Percentiles rank a stretch among this genome's conserved stretches.
These are phyloP conservation scores for Pyxicephalus adspersus DNA, from an alignment of 2,113 vertebrate genomes.

Conservation along the genomic window DNA sequence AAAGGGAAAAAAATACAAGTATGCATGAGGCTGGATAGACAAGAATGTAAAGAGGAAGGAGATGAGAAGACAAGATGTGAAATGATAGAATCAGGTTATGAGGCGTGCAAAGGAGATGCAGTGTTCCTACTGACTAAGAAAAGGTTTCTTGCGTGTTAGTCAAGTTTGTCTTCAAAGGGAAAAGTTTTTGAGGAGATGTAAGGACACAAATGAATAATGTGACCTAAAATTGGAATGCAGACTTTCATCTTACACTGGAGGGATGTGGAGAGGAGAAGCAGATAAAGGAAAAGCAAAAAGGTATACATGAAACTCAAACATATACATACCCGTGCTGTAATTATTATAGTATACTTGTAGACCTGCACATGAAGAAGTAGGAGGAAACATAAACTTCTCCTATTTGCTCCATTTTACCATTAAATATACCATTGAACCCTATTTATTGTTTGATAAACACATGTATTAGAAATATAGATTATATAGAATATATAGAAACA, in stretches of 20 bases:
- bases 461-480: too few species aligned
- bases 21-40: constrained; percentile 12
- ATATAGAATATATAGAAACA: too few species aligned
- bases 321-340: too few species aligned
- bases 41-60: constrained; percentile 6
- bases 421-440: too few species aligned
- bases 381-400: too few species aligned
- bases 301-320: too few species aligned
- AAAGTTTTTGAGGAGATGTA: constrained; percentile 41
- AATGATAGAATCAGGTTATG: constrained; percentile 55
- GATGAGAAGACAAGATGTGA: constrained; percentile 45
- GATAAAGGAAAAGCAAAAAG: too few species aligned
- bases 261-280: neutral
- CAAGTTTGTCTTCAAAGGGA: constrained; percentile 28
- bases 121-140: neutral
- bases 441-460: too few species aligned
- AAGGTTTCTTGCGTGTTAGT: constrained; percentile 20
- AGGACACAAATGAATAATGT: constrained; percentile 44
- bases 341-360: too few species aligned
- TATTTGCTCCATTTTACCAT: too few species aligned
- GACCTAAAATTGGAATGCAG: constrained; percentile 22
- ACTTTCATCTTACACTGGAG: constrained; percentile 3
- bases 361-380: too few species aligned
- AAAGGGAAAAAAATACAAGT: constrained; percentile 9
- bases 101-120: constrained; percentile 18